Evolutionary conservation across 2,113 vertebrate species (phyloP).

Genomic region (Stegostoma tigrinum): DNA sequence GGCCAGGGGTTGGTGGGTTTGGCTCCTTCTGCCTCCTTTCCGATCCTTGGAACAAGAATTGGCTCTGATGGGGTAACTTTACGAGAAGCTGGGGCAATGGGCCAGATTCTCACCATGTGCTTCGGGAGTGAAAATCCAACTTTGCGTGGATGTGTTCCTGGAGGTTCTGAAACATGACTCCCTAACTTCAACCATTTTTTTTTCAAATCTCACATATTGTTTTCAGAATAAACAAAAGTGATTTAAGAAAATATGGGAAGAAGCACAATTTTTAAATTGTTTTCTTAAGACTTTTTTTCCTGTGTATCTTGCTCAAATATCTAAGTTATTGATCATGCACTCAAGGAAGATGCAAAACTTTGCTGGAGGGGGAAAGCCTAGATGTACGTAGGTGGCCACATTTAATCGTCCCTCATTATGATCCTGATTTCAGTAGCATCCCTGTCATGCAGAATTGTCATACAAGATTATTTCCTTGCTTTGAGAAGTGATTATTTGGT

Average conservation of each 20-base stretch:
- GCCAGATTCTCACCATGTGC: too few relatives aligned
- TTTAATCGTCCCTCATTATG: not conserved
- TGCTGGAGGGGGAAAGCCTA: not conserved
- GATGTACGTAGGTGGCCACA: not conserved
- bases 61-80: too few relatives aligned
- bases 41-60: too few relatives aligned
- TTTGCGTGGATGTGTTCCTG: not conserved
- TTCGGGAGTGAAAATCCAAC: not conserved
- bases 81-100: too few relatives aligned
- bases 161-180: not conserved
- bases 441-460: too few relatives aligned
- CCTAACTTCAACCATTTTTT: not conserved
- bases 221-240: not conserved
- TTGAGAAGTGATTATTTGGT: too few relatives aligned
- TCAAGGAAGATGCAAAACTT: not conserved
- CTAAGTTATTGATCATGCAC: not conserved
- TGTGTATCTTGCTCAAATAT: not conserved
- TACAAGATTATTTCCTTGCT: too few relatives aligned
- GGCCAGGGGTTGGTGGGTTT: too few relatives aligned
- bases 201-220: not conserved
- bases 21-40: too few relatives aligned
- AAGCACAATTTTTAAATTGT: not conserved
- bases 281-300: not conserved
- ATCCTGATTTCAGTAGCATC: not conserved
- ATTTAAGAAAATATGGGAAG: not conserved